Conservation (phyloP, 2,797 vertebrate species). For the Microchirus variegatus region DNA sequence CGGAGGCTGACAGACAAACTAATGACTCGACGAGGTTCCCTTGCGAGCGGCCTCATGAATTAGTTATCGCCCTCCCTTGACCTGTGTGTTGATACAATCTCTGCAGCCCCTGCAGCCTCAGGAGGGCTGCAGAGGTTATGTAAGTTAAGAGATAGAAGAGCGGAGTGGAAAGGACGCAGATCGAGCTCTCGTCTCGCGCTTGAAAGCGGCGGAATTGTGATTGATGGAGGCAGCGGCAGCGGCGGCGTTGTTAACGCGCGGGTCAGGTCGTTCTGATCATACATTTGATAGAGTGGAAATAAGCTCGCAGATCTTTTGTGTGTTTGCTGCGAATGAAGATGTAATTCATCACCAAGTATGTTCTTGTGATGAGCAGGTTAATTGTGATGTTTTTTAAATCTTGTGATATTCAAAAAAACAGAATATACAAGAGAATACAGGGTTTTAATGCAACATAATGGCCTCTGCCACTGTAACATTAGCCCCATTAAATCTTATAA, state of each 20-base stretch:
- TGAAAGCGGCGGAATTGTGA: slow-evolving; percentile 27
- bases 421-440: too few relatives aligned
- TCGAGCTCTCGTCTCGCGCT: neutral
- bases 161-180: slow-evolving; percentile 8
- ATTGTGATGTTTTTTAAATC: too few relatives aligned
- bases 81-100: slow-evolving; percentile 57
- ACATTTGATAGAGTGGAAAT: slow-evolving; percentile 19
- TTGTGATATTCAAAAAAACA: too few relatives aligned
- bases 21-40: slow-evolving; percentile 53
- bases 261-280: slow-evolving; percentile 12
- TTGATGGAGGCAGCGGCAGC: slow-evolving; percentile 50
- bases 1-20: slow-evolving; percentile 53
- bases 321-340: neutral
- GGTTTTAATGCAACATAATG: too few relatives aligned
- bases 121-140: slow-evolving; percentile 16
- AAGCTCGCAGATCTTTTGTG: slow-evolving; percentile 3
- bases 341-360: neutral
- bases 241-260: slow-evolving; percentile 32
- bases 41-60: slow-evolving; percentile 62
- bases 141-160: slow-evolving; percentile 50
- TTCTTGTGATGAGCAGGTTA: neutral
- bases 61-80: slow-evolving; percentile 60
- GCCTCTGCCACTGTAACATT: too few relatives aligned
- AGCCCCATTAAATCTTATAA: too few relatives aligned
- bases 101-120: slow-evolving; percentile 6